These are phyloP conservation scores for Potamilus streckersoni DNA, from an alignment of 1,140 invertebrate genomes.

Conservation along the genomic window DNA sequence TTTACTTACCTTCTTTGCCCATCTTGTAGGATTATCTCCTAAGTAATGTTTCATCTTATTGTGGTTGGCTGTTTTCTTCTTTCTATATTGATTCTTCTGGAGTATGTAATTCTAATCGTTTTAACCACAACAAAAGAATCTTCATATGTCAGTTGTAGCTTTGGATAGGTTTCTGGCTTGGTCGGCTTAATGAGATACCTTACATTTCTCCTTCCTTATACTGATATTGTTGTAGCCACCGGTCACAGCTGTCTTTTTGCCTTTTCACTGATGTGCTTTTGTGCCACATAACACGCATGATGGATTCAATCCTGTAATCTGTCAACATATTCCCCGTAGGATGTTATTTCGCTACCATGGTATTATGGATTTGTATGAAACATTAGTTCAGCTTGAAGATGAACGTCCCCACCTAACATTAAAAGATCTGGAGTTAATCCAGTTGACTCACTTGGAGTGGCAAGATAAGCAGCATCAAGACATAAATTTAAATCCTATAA, in stretches of 20 bases:
- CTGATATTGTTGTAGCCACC: too few relatives aligned
- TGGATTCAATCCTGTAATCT: background rate
- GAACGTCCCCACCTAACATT: conserved; percentile 2
- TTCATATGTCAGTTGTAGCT: too few relatives aligned
- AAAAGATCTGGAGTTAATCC: conserved; percentile 10
- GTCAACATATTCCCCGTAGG: conserved; percentile 14
- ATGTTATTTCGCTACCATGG: background rate
- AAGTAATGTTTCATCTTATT: conserved; percentile 25
- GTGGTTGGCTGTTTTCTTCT: conserved; percentile 17
- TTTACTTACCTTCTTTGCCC: conserved; percentile 1
- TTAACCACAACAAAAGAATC: too few relatives aligned
- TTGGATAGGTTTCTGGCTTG: too few relatives aligned
- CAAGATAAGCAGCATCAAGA: conserved; percentile 11
- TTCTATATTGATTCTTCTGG: conserved; percentile 16
- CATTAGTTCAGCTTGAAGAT: conserved; percentile 9
- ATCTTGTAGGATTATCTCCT: conserved; percentile 7
- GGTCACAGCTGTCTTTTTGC: background rate
- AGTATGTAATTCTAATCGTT: conserved; percentile 4
- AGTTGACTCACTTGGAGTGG: conserved; percentile 18
- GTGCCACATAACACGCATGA: too few relatives aligned
- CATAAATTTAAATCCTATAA: conserved; percentile 17
- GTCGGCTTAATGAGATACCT: too few relatives aligned
- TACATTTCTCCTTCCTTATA: too few relatives aligned
- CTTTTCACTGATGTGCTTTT: background rate
- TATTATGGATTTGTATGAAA: background rate